Evolutionary conservation across 2,797 vertebrate species (phyloP).

Genomic region (Pseudochaenichthys georgianus): DNA sequence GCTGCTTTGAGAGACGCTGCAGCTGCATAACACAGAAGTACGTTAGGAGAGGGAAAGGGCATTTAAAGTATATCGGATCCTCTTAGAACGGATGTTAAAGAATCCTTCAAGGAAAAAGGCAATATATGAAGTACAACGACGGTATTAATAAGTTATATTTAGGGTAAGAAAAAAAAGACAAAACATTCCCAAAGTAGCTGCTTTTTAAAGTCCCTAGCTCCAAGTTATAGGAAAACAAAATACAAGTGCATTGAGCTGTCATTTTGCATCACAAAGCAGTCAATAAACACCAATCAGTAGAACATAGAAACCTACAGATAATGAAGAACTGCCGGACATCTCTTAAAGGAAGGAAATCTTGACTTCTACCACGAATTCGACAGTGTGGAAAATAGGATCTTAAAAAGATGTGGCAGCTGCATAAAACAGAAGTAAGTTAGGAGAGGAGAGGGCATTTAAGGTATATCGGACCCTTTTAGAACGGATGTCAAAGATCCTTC

Average conservation of each 20-base stretch:
- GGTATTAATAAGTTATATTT: not conserved
- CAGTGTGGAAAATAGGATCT: slow-evolving; percentile 37
- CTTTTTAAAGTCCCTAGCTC: not conserved
- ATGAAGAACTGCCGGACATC: not conserved
- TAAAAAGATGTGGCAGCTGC: slow-evolving; percentile 10
- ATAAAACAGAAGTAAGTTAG: not conserved
- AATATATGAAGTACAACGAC: not conserved
- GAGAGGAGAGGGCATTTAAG: not conserved
- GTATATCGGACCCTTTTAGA: not conserved
- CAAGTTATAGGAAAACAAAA: not conserved
- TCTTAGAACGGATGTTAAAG: not conserved
- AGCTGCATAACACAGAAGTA: slow-evolving; percentile 14
- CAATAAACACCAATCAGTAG: too few relatives aligned
- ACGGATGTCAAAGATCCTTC: not conserved
- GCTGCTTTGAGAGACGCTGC: slow-evolving; percentile 11
- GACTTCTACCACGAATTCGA: too few relatives aligned
- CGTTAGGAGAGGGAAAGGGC: too few relatives aligned
- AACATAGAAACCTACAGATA: not conserved
- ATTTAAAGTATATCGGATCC: not conserved
- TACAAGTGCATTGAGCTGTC: not conserved
- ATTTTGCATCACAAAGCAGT: too few relatives aligned
- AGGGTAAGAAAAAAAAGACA: not conserved
- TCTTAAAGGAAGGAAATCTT: too few relatives aligned
- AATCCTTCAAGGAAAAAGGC: not conserved
- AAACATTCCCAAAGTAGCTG: not conserved